Evolutionary conservation across 2,797 vertebrate species (phyloP).

Genomic region (Masticophis lateralis): DNA sequence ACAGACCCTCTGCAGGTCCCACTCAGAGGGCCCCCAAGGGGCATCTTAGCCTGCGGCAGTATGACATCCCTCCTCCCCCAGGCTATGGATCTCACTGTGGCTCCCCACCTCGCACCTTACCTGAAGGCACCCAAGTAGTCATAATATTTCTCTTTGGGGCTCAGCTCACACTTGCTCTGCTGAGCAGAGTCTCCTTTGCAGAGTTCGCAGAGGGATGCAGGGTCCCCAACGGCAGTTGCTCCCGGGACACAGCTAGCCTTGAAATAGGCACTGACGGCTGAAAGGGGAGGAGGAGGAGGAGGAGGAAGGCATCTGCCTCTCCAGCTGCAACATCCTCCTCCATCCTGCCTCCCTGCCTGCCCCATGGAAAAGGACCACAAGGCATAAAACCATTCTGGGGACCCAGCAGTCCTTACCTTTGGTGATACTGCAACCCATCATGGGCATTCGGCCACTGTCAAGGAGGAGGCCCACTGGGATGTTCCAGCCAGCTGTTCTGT

Average conservation of each 20-base stretch:
- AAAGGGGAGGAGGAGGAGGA: background rate
- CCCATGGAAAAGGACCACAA: background rate
- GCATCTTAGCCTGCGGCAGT: background rate
- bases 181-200: slow-evolving; percentile 76
- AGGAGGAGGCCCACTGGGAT: slow-evolving; percentile 88
- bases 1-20: background rate
- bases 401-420: slow-evolving; percentile 70
- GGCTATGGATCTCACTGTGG: background rate
- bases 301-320: background rate
- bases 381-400: background rate
- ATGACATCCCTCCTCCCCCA: background rate
- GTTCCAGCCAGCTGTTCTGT: slow-evolving; percentile 87
- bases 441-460: slow-evolving; percentile 83
- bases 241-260: slow-evolving; percentile 88
- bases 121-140: slow-evolving; percentile 90
- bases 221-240: slow-evolving; percentile 65
- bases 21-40: background rate
- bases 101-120: slow-evolving; percentile 61
- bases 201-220: slow-evolving; percentile 79
- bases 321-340: background rate
- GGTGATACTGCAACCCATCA: slow-evolving; percentile 82
- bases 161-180: slow-evolving; percentile 73
- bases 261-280: slow-evolving; percentile 87
- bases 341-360: background rate
- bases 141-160: slow-evolving; percentile 78